Evolutionary conservation across 2,113 vertebrate species (phyloP), one percentile per base, ranked within the genome.

Genomic region (Camelus dromedarius): DNA sequence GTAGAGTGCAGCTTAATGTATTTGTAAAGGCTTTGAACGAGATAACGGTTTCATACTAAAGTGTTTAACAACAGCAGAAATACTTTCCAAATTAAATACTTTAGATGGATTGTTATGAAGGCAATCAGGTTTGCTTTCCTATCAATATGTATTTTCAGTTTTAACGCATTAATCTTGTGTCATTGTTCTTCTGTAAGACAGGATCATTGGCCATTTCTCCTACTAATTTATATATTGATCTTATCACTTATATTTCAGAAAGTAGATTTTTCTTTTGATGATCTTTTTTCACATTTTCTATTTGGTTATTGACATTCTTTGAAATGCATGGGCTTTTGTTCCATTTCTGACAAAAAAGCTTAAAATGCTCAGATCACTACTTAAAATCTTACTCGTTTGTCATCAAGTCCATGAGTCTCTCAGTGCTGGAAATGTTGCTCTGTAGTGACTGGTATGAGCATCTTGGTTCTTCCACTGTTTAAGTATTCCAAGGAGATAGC

Each of bases 241-340:
- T 91, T 60, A 64, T 91, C 32, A 48, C 67, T 77, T 69, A 6
- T 19, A 58, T 93, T 93, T 86, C 48, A 76, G 35, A 48, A 91
- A 82, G 3, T n/a, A 75, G 50, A 62, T 12, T 58, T 42, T 91
- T 84, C 38, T 32, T 92, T 80, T 54, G 14, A 64, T 88, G 64
- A 75, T 11, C 5, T 8, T 48, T 54, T 35, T 26, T 94, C 80
- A 15, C 38, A 15, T 54, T 73, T 14, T 83, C 38, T 86, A 3
- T 52, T 81, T 67, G 48, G 28, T 30, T 95, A 19, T 60, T 92
- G 77, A 48, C 35, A 52, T 58, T 87, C 52, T 77, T 86, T 83
- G 58, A 67, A 82, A 81, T 84, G 28, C 11, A 62, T 89, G 86
- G 38, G 46, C 46, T 73, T 2, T 60, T 64, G 8, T 73, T 91